These are phyloP conservation scores for Apodemia hepburni DNA, from an alignment of 2,888 invertebrate species.

Conservation along the genomic window DNA sequence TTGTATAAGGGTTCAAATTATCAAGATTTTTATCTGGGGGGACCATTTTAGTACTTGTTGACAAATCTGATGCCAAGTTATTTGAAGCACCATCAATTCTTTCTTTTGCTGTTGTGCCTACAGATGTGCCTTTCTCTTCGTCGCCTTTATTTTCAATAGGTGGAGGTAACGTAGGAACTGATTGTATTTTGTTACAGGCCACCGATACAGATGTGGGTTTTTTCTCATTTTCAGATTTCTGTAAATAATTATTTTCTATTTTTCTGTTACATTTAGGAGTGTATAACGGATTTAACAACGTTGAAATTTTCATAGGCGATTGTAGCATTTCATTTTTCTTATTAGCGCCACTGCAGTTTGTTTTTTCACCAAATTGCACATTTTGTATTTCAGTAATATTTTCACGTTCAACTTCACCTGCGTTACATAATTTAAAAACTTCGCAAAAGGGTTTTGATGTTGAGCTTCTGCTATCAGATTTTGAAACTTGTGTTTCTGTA, in stretches of 20 bases:
- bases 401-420: not conserved
- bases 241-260: too few relatives aligned
- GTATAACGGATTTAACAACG: too few relatives aligned
- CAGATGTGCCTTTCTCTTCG: not conserved
- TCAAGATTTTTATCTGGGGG: conserved; percentile 24
- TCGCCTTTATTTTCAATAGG: not conserved
- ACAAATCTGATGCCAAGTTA: not conserved
- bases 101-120: not conserved
- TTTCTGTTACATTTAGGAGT: too few relatives aligned
- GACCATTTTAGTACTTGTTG: conserved; percentile 5
- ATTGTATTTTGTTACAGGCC: too few relatives aligned
- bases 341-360: not conserved
- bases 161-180: too few relatives aligned
- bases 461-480: too few relatives aligned
- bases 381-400: not conserved
- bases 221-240: too few relatives aligned
- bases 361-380: not conserved
- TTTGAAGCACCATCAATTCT: not conserved
- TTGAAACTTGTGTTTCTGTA: not conserved
- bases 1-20: conserved; percentile 48
- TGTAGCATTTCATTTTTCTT: not conserved
- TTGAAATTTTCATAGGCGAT: too few relatives aligned
- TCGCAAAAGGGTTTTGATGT: not conserved
- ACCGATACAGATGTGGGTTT: too few relatives aligned
- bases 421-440: not conserved